phyloP scores from a whole-genome alignment of 2,113 vertebrate species.

The Albula glossodonta region DNA sequence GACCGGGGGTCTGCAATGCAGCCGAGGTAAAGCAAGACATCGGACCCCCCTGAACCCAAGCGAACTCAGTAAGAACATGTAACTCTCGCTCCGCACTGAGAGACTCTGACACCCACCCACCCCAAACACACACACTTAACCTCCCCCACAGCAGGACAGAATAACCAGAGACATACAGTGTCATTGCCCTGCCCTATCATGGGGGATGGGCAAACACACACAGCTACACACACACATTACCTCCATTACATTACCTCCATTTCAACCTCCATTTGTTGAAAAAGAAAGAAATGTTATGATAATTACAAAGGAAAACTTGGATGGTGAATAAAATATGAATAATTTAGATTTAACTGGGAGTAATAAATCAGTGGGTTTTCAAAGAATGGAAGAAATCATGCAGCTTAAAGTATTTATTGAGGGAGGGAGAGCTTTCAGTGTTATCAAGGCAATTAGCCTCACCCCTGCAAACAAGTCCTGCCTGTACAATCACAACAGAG shows the following conservation, averaged over 20 bases:
- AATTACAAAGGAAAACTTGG: neutral
- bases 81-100: neutral
- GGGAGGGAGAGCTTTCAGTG: slow-evolving; percentile 41
- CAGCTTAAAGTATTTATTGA: slow-evolving; percentile 49
- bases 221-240: neutral
- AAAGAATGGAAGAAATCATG: slow-evolving; percentile 23
- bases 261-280: neutral
- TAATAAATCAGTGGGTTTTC: neutral
- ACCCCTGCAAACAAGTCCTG: slow-evolving; percentile 44
- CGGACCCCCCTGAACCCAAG: neutral
- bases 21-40: too few relatives aligned
- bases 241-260: neutral
- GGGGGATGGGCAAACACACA: neutral
- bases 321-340: neutral
- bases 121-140: neutral
- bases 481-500: neutral
- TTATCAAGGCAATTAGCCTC: slow-evolving; percentile 56
- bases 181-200: neutral
- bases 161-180: neutral
- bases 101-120: neutral
- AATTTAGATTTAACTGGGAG: neutral
- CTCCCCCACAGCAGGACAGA: neutral
- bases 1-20: neutral
- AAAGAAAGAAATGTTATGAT: neutral
- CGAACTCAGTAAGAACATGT: neutral